These are phyloP conservation scores for Erpetoichthys calabaricus DNA, from an alignment of 2,797 vertebrate species.

Conservation along the genomic window DNA sequence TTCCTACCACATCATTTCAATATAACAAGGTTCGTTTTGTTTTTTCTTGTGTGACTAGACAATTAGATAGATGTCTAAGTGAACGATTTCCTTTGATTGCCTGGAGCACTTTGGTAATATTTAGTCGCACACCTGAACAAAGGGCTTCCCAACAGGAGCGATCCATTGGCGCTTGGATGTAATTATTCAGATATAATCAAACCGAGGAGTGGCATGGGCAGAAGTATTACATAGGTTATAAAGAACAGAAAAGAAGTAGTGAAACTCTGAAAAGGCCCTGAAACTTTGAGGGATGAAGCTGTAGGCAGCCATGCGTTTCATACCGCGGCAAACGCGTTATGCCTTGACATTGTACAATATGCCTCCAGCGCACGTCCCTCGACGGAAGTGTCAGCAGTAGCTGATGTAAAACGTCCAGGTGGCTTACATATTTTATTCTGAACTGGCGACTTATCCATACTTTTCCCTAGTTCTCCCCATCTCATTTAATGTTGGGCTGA, in stretches of 20 bases:
- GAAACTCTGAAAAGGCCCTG: neutral
- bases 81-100: conserved; percentile 5
- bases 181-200: conserved; percentile 1
- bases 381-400: too few species aligned
- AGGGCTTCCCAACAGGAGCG: conserved; percentile 1
- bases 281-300: too few species aligned
- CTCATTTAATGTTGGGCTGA: too few species aligned
- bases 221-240: neutral
- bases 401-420: too few species aligned
- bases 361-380: too few species aligned
- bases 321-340: too few species aligned
- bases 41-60: neutral
- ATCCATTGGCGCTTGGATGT: neutral
- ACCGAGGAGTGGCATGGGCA: neutral
- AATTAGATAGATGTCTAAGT: conserved; percentile 5
- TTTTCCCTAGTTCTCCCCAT: too few species aligned
- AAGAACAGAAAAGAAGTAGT: neutral
- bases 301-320: too few species aligned
- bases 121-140: neutral
- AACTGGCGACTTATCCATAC: too few species aligned
- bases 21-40: neutral
- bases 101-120: conserved; percentile 1
- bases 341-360: too few species aligned
- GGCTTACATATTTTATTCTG: too few species aligned
- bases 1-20: too few species aligned